phyloP scores from a whole-genome alignment of 1,140 invertebrate genomes.

The Drosophila miranda region DNA sequence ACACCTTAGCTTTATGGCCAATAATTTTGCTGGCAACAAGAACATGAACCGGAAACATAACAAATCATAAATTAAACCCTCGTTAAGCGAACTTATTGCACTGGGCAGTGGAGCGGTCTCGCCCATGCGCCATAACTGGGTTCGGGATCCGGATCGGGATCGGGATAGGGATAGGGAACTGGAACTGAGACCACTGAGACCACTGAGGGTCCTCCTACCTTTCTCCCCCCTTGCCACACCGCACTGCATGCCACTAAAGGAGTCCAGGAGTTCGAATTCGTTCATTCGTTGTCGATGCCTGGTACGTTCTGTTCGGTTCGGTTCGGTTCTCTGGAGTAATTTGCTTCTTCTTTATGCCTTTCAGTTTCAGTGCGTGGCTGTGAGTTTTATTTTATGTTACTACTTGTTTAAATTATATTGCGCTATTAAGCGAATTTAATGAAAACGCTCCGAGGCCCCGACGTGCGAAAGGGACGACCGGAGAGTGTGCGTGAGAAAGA shows the following conservation, averaged over 20 bases:
- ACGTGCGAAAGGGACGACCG: not conserved
- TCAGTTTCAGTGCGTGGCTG: slow-evolving; percentile 72
- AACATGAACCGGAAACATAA: slow-evolving; percentile 82
- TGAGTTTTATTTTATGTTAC: slow-evolving; percentile 81
- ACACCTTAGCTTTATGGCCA: slow-evolving; percentile 78
- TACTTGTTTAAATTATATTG: slow-evolving; percentile 82
- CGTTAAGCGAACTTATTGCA: slow-evolving; percentile 81
- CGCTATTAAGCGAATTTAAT: slow-evolving; percentile 82
- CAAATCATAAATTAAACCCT: slow-evolving; percentile 82
- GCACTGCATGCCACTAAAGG: slow-evolving; percentile 4
- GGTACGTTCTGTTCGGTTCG: slow-evolving; percentile 1
- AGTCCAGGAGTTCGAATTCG: slow-evolving; percentile 20
- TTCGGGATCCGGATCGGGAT: not conserved
- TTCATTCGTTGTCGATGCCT: slow-evolving; percentile 10
- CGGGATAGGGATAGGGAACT: slow-evolving; percentile 6
- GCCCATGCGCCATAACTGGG: slow-evolving; percentile 71
- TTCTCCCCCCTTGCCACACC: not conserved
- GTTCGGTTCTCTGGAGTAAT: slow-evolving; percentile 53
- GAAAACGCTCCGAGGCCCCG: slow-evolving; percentile 74
- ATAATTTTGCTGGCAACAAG: slow-evolving; percentile 70
- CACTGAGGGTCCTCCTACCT: not conserved
- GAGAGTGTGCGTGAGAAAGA: slow-evolving; percentile 10
- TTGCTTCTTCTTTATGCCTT: slow-evolving; percentile 73
- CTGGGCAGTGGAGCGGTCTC: slow-evolving; percentile 57
- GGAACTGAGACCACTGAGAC: slow-evolving; percentile 12